These are phyloP conservation scores for Notocelia uddmanniana DNA, from an alignment of 2,888 invertebrate species.

Conservation along the genomic window DNA sequence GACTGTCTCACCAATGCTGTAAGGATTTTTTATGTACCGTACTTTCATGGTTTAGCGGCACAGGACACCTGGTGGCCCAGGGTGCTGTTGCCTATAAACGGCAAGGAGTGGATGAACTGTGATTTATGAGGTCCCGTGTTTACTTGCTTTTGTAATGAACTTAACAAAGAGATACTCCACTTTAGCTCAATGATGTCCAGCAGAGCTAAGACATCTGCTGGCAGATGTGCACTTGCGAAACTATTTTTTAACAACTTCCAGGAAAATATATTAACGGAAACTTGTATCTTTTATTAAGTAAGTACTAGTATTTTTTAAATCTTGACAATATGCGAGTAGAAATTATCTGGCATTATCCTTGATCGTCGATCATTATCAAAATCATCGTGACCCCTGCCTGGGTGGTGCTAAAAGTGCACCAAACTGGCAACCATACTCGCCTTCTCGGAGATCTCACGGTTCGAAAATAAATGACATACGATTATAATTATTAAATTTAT, in stretches of 20 bases:
- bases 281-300: neutral
- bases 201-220: conserved; percentile 23
- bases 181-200: conserved; percentile 23
- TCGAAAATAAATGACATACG: too few relatives aligned
- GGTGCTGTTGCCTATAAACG: conserved; percentile 36
- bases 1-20: neutral
- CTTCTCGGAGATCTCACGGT: too few relatives aligned
- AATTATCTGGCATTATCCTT: too few relatives aligned
- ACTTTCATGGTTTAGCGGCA: neutral
- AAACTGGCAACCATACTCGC: too few relatives aligned
- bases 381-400: too few relatives aligned
- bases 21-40: neutral
- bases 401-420: too few relatives aligned
- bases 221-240: conserved; percentile 40
- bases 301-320: too few relatives aligned
- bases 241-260: conserved; percentile 14
- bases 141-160: conserved; percentile 31
- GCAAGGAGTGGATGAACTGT: conserved; percentile 42
- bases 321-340: too few relatives aligned
- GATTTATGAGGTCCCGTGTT: conserved; percentile 38
- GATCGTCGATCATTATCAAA: too few relatives aligned
- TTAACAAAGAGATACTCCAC: conserved; percentile 24
- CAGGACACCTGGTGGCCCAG: conserved; percentile 40
- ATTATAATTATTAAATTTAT: too few relatives aligned
- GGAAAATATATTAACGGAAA: neutral